These are phyloP conservation scores for Meloidogyne hapla DNA, from an alignment of 1,140 invertebrate genomes.

Conservation along the genomic window DNA sequence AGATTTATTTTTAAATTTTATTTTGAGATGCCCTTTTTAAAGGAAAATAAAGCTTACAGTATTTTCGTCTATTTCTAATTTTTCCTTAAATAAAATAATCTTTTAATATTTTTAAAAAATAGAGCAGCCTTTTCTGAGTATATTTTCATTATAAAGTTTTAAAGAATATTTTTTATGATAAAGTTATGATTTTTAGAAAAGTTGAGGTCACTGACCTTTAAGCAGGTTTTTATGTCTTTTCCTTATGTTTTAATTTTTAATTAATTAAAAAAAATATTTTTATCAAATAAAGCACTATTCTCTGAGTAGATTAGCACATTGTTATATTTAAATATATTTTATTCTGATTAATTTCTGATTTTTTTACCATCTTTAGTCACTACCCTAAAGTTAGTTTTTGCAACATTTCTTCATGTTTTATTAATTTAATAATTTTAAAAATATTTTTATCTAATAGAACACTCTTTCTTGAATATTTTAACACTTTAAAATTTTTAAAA, in stretches of 20 bases:
- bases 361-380: background rate
- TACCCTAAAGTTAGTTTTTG: background rate
- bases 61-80: background rate
- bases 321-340: background rate
- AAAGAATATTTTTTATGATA: no score
- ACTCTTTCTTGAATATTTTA: background rate
- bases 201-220: no score
- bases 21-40: background rate
- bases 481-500: background rate
- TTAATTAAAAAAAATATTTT: background rate
- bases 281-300: background rate
- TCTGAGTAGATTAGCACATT: background rate
- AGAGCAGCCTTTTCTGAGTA: background rate
- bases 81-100: background rate
- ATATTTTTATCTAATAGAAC: background rate
- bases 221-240: no score
- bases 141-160: background rate
- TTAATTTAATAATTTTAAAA: background rate
- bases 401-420: background rate
- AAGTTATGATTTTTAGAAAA: no score
- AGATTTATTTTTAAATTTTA: background rate
- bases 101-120: background rate
- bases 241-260: no score
- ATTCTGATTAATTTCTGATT: background rate
- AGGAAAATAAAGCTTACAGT: background rate